Conservation (phyloP, 1,140 invertebrate genomes). For the Oryctes rhinoceros region DNA sequence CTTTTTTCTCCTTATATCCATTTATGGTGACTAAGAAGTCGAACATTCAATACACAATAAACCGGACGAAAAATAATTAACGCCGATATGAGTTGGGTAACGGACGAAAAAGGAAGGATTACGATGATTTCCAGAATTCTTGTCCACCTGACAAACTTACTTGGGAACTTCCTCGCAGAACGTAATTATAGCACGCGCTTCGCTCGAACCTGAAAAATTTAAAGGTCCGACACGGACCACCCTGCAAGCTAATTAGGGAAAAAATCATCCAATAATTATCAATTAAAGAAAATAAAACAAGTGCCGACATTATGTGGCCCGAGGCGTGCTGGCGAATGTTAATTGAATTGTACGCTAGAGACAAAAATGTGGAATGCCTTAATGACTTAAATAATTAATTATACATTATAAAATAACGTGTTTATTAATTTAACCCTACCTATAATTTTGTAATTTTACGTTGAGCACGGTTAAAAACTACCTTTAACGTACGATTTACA, state of each 20-base stretch:
- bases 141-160: slow-evolving; percentile 19
- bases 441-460: slow-evolving; percentile 40
- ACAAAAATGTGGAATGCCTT: slow-evolving; percentile 45
- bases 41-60: background rate
- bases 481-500: background rate
- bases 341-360: slow-evolving; percentile 47
- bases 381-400: slow-evolving; percentile 48
- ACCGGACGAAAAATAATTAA: slow-evolving; percentile 14
- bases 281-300: slow-evolving; percentile 52
- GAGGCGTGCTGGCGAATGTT: slow-evolving; percentile 46
- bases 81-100: background rate
- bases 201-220: slow-evolving; percentile 1
- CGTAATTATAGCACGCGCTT: slow-evolving; percentile 27
- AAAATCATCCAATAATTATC: slow-evolving; percentile 52
- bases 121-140: slow-evolving; percentile 23
- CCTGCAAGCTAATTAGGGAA: slow-evolving; percentile 49
- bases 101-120: slow-evolving; percentile 3
- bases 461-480: background rate
- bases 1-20: background rate
- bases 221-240: slow-evolving; percentile 37
- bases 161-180: slow-evolving; percentile 11
- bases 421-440: slow-evolving; percentile 43
- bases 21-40: background rate
- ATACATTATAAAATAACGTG: slow-evolving; percentile 46
- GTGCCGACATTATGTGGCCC: slow-evolving; percentile 43